Conservation (phyloP, 2,888 invertebrate genomes). For the Apeira syringaria region DNA sequence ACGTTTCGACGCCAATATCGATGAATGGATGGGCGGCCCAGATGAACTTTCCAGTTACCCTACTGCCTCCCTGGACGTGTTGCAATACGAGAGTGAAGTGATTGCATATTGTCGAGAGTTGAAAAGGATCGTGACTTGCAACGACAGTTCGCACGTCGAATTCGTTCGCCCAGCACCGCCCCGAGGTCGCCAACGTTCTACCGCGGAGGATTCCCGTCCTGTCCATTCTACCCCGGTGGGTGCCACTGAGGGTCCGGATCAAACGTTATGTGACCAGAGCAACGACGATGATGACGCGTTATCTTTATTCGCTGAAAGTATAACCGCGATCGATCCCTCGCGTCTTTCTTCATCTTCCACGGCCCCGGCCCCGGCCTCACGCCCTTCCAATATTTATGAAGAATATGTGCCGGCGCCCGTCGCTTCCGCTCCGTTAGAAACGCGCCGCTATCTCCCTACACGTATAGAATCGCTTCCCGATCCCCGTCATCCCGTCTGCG, state of each 20-base stretch:
- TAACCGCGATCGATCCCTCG: constrained; percentile 59
- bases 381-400: constrained; percentile 27
- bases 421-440: constrained; percentile 18
- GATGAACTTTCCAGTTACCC: neutral
- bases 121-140: neutral
- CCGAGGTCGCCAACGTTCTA: neutral
- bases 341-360: constrained; percentile 6
- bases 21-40: neutral
- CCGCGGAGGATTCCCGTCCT: neutral
- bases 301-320: constrained; percentile 68
- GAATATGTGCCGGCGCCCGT: constrained; percentile 53
- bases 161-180: constrained; percentile 4
- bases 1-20: neutral
- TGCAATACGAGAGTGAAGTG: neutral
- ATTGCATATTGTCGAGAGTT: neutral
- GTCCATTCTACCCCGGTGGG: neutral
- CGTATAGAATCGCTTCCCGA: constrained; percentile 32
- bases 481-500: constrained; percentile 1
- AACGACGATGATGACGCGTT: constrained; percentile 65
- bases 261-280: constrained; percentile 31
- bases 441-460: constrained; percentile 45
- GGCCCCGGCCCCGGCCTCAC: neutral
- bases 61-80: neutral
- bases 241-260: constrained; percentile 13
- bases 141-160: neutral